Evolutionary conservation across 2,113 vertebrate species (phyloP).

Genomic region (Melanotaenia duboulayi): DNA sequence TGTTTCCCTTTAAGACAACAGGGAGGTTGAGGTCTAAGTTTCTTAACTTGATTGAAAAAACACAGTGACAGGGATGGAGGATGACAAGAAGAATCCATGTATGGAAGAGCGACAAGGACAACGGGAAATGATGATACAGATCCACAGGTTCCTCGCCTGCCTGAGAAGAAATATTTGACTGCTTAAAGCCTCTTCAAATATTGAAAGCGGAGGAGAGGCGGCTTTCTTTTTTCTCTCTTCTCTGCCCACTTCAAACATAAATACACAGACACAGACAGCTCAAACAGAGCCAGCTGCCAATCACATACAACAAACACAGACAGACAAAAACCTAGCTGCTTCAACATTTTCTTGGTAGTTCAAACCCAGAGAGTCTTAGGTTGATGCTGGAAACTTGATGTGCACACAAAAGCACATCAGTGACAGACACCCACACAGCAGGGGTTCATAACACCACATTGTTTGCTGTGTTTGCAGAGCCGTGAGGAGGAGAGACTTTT

Average conservation of each 20-base stretch:
- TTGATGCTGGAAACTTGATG: constrained; percentile 25
- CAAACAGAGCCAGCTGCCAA: constrained; percentile 58
- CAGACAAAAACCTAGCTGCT: constrained; percentile 18
- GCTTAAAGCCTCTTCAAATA: constrained; percentile 70
- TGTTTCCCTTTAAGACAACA: not conserved
- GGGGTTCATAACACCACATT: constrained; percentile 3
- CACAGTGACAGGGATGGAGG: not conserved
- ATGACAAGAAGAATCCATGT: not conserved
- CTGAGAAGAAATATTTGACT: constrained; percentile 38
- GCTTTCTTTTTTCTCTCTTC: constrained; percentile 46
- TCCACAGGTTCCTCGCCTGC: constrained; percentile 20
- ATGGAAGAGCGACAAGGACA: not conserved
- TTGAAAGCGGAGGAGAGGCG: constrained; percentile 59
- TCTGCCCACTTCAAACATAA: constrained; percentile 57
- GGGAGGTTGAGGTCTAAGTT: not conserved
- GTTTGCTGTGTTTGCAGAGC: constrained; percentile 16
- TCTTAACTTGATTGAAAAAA: not conserved
- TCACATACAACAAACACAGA: constrained; percentile 48
- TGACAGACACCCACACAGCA: constrained; percentile 31
- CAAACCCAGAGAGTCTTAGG: constrained; percentile 17
- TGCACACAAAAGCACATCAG: constrained; percentile 18
- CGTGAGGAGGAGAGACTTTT: constrained; percentile 13
- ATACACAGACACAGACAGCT: constrained; percentile 18
- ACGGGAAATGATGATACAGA: constrained; percentile 15
- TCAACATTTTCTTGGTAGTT: constrained; percentile 27